Evolutionary conservation across 2,888 invertebrate genomes (phyloP), one percentile per base, ranked within the genome.

Genomic region (Melikaiella ostensackeni): DNA sequence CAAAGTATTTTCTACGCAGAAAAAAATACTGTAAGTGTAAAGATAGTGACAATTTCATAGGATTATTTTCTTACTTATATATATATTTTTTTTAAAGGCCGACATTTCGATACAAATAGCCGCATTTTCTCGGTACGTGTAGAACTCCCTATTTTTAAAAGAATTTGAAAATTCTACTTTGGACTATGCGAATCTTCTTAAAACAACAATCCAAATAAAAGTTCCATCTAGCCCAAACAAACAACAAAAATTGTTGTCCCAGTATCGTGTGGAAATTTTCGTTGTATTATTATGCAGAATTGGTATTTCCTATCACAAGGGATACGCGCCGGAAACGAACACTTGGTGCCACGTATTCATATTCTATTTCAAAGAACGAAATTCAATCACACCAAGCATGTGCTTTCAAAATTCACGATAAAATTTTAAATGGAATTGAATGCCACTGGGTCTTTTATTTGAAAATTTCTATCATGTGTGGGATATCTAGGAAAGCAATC

Each of bases 311-410:
- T 46, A 46, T 66, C 66, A 42, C 66, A 19, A 46, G 30, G 66
- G 30, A 66, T 46, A 66, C 46, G 46, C 27, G 27, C 42, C 46
- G 46, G 27, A 66, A 66, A 66, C 46, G 46, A 46, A 66, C 46
- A 46, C 66, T 46, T 66, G 66, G 66, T 66, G 46, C n/a, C 66
- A 16, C 46, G 27, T 19, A 66, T 66, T 66, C 30, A 66, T 66
- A 66, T 66, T 66, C 66, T 46, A 30, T 66, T 27, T 66, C 66
- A 66, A 66, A 66, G 46, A 66, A 66, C 66, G 66, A 66, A 66
- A 66, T 66, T 66, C 66, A 66, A 66, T 46, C 66, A 66, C 66
- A 8, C n/a, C 46, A 66, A 66, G 66, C 66, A 30, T 66, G 42
- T 46, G 46, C 27, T 66, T 66, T 66, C 8, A 19, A 46, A 66